Evolutionary conservation across 2,113 vertebrate species (phyloP), one percentile per base, ranked within the genome.

Genomic region (Podarcis cretensis): DNA sequence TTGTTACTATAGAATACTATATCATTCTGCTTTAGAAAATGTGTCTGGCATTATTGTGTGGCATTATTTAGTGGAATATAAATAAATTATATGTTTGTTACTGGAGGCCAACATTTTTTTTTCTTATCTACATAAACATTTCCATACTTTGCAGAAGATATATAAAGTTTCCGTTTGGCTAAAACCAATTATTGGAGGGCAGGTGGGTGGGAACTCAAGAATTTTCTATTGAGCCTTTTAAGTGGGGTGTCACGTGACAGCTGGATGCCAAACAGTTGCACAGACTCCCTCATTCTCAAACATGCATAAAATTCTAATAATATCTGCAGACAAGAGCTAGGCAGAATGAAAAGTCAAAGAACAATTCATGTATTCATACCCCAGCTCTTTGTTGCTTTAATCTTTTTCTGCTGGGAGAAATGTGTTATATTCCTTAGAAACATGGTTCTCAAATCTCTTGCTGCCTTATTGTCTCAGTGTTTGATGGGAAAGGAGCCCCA

Each of bases 291-390:
- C 93, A 92, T 0, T 80, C 94, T 85, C 92, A 91, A 89, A 89
- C 86, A 94, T 94, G 90, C 92, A 92, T 87, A 91, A 92, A 89
- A 94, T 95, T 90, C 92, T 90, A 88, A 83, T 43, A 91, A 91
- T 78, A 89, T 92, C 90, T 87, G 92, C 89, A 91, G 90, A 80
- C 66, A 84, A n/a, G 87, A 43, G 43, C 43, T 43, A 43, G 43
- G 10, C 0, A 0, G 83, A 81, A 57, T 85, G 1, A 75, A 87
- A 79, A 90, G 85, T 80, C 35, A 86, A 23, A 3, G 63, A 83
- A 75, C 87, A 86, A 90, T 81, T 7, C 54, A 27, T 71, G 66
- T 48, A 66, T 78, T 91, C 73, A 85, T 91, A 90, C 80, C 77
- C 30, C 76, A 90, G 78, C 80, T 40, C n/a, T 0, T n/a, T 23